Conservation (phyloP, 1,140 invertebrate genomes). For the Drosophila parvula region DNA sequence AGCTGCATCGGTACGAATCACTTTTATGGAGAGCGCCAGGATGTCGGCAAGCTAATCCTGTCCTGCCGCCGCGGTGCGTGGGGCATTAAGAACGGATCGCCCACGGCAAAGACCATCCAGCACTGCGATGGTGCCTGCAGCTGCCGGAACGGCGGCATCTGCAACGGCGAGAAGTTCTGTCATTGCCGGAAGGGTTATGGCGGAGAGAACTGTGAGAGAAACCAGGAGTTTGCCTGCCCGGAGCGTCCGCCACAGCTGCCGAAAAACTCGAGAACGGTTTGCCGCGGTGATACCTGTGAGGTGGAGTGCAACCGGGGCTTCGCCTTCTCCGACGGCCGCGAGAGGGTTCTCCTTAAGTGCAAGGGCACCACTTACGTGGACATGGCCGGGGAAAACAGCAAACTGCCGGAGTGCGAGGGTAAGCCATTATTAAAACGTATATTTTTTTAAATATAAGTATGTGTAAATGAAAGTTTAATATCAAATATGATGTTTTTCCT, state of each 20-base stretch:
- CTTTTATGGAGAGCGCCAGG: slow-evolving; percentile 12
- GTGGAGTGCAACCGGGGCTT: slow-evolving; percentile 20
- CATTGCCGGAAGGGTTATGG: slow-evolving; percentile 23
- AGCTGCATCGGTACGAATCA: slow-evolving; percentile 17
- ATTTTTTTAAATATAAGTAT: background rate
- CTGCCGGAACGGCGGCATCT: slow-evolving; percentile 26
- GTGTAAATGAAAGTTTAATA: background rate
- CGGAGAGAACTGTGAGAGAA: slow-evolving; percentile 12
- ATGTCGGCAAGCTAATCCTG: slow-evolving; percentile 8
- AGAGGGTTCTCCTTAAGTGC: slow-evolving; percentile 18
- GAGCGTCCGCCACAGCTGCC: slow-evolving; percentile 16
- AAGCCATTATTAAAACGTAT: background rate
- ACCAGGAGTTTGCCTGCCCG: slow-evolving; percentile 12
- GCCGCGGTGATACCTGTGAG: slow-evolving; percentile 21
- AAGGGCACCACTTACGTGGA: slow-evolving; percentile 16
- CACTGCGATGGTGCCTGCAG: slow-evolving; percentile 19
- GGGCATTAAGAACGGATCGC: slow-evolving; percentile 18
- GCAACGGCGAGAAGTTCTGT: slow-evolving; percentile 24
- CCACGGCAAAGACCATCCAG: slow-evolving; percentile 23
- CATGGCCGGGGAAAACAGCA: background rate
- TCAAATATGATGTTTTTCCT: background rate
- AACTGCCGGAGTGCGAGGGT: slow-evolving; percentile 14
- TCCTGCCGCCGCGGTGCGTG: slow-evolving; percentile 17
- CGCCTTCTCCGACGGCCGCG: slow-evolving; percentile 12
- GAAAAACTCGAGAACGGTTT: slow-evolving; percentile 23